Conservation (phyloP, 2,113 vertebrate genomes). For the Condylura cristata region DNA sequence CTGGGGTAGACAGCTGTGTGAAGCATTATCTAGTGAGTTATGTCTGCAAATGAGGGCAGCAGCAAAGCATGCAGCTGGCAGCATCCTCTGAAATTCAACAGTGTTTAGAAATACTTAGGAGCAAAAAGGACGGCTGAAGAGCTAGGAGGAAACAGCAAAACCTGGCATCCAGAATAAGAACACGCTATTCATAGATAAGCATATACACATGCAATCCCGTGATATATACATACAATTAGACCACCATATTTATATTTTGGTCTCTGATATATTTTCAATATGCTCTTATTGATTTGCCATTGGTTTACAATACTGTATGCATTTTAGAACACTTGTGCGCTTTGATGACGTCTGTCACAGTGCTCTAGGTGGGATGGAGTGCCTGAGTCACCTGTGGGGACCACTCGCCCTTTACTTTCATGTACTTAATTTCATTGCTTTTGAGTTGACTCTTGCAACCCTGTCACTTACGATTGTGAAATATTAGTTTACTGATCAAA, state of each 20-base stretch:
- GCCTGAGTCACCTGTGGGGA: not conserved
- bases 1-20: constrained; percentile 41
- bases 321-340: too few relatives aligned
- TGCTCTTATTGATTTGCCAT: not conserved
- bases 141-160: not conserved
- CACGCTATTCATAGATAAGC: too few relatives aligned
- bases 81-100: constrained; percentile 27
- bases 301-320: too few relatives aligned
- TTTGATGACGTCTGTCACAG: rapidly evolving
- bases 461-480: not conserved
- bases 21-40: constrained; percentile 27
- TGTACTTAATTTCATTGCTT: not conserved
- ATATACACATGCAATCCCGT: not conserved
- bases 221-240: not conserved
- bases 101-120: not conserved
- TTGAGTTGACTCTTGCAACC: not conserved
- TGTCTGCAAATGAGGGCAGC: not conserved
- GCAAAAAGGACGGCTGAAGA: not conserved
- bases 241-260: not conserved
- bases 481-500: not conserved
- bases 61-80: not conserved
- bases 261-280: not conserved
- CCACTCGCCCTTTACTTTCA: not conserved
- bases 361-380: not conserved
- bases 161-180: not conserved